Percentiles rank a stretch among this genome's conserved stretches.
These are phyloP conservation scores for Scarus forsteni DNA, from an alignment of 2,797 vertebrate genomes.

Conservation along the genomic window DNA sequence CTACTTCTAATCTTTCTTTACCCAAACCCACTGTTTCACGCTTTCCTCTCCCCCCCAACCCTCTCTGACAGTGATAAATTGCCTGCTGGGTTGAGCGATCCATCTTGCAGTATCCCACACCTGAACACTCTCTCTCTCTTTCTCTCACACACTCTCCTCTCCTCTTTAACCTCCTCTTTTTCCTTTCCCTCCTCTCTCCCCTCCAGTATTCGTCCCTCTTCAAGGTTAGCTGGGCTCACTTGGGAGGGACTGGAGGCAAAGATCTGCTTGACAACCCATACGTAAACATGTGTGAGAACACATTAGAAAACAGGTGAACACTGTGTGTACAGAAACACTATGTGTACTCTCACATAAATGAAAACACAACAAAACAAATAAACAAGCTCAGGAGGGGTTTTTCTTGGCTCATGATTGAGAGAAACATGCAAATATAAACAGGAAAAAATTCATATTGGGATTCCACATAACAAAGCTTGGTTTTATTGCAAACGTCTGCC, in stretches of 20 bases:
- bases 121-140: slow-evolving; percentile 68
- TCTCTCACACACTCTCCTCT: slow-evolving; percentile 23
- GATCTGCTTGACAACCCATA: slow-evolving; percentile 55
- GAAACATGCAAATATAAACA: background rate
- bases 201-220: slow-evolving; percentile 57
- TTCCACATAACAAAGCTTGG: background rate
- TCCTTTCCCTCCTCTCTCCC: slow-evolving; percentile 33
- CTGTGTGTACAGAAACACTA: background rate
- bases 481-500: too few species aligned
- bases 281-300: slow-evolving; percentile 27
- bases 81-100: slow-evolving; percentile 74
- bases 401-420: background rate
- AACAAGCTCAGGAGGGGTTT: slow-evolving; percentile 6
- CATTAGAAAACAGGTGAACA: slow-evolving; percentile 31
- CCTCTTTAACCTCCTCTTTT: slow-evolving; percentile 44
- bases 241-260: slow-evolving; percentile 61
- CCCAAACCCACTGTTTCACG: slow-evolving; percentile 20
- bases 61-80: slow-evolving; percentile 84
- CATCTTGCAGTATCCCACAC: slow-evolving; percentile 78
- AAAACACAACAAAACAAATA: slow-evolving; percentile 15
- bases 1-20: slow-evolving; percentile 30
- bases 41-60: slow-evolving; percentile 21
- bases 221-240: slow-evolving; percentile 76
- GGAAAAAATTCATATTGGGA: background rate
- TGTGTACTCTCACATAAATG: slow-evolving; percentile 12